Base-by-base conservation (phyloP, 2,797 vertebrate genomes). In the Gambusia yucatana region DNA sequence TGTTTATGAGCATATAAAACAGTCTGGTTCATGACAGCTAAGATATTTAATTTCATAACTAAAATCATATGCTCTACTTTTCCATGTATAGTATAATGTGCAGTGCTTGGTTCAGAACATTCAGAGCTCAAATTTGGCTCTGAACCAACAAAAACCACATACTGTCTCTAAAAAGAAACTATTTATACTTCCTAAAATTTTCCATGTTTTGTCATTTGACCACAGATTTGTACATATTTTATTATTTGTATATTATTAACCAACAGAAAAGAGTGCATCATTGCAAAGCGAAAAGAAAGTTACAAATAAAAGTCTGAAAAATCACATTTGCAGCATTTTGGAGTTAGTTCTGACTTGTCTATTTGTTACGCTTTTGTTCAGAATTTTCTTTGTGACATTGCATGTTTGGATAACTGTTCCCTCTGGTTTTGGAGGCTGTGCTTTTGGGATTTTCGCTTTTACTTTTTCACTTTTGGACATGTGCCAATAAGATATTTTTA, bases 1-100 rank as follows among this genome's bases (percentile, higher is more conserved):
- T 91, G 88, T 92, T 84, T 91, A 87, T 90, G 88, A 89, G 82
- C 88, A 84, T 91, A 93, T 92, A 92, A 90, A 92, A 89, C 81
- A 80, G 86, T 86, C 88, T 89, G 90, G 73, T 82, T 87, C 83
- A 82, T 87, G 91, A 92, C 88, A 83, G 57, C 77, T 82, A 86
- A 85, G 85, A 88, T 88, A 77, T 91, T 91, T 93, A 86, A 91
- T 87, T 86, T 80, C 82, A 75, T 89, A 91, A 94, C 86, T 75
- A 88, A 79, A 89, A 80, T 91, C 88, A 89, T 69, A 86, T 91
- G 89, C 75, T 82, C 48, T 50, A 52, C 76, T 50, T 75, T 44
- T 90, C 71, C 63, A 82, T 28, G 82, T 25, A 61, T 74, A 80
- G 83, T 43, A 43, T 73, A 46, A 25, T 59, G 81, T 50, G 52